Conservation (phyloP, 1,140 invertebrate genomes). For the Brachionus manjavacas region DNA sequence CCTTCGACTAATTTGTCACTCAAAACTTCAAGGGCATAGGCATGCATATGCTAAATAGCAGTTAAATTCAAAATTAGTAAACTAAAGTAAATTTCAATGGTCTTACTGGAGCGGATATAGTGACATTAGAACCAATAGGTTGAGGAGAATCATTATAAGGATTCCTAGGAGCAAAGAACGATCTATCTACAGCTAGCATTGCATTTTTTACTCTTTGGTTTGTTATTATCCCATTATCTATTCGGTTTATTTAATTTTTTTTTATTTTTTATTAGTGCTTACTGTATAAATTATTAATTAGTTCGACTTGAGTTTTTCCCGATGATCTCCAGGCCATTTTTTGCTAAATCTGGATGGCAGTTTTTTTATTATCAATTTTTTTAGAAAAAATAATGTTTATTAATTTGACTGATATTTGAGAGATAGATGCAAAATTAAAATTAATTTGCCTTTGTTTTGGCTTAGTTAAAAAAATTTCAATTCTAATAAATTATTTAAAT, state of each 20-base stretch:
- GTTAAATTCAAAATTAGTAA: not conserved
- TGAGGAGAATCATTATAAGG: slow-evolving; percentile 38
- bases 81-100: not conserved
- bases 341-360: not conserved
- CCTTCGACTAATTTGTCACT: slow-evolving; percentile 73
- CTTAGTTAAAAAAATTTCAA: not conserved
- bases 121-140: slow-evolving; percentile 16
- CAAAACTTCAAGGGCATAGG: slow-evolving; percentile 82
- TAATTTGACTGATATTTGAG: not conserved
- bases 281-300: slow-evolving; percentile 36
- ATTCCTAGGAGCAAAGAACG: not conserved
- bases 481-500: too few species aligned
- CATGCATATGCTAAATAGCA: slow-evolving; percentile 99
- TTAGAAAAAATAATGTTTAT: not conserved
- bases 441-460: not conserved
- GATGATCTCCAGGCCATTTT: slow-evolving; percentile 42
- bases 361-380: not conserved
- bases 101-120: slow-evolving; percentile 36
- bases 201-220: slow-evolving; percentile 19
- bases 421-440: not conserved
- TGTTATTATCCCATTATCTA: slow-evolving; percentile 31
- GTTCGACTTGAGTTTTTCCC: slow-evolving; percentile 16
- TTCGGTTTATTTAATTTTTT: not conserved
- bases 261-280: not conserved
- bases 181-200: slow-evolving; percentile 33